Conservation (phyloP, 2,797 vertebrate genomes). For the Rallus crepitans region DNA sequence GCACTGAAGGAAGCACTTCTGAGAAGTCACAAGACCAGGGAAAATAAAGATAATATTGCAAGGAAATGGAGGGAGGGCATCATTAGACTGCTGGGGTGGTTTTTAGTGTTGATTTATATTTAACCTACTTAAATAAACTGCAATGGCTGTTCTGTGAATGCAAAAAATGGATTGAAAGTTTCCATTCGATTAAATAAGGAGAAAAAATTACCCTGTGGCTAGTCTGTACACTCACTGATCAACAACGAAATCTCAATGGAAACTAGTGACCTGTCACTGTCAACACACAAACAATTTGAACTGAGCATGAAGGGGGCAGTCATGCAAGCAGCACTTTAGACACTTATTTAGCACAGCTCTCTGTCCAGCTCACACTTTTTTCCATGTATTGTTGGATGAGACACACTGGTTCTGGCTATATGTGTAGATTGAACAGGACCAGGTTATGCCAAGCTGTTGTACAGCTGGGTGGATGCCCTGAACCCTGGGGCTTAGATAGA, state of each 20-base stretch:
- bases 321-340: conserved; percentile 40
- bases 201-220: conserved; percentile 59
- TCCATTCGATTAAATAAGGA: conserved; percentile 72
- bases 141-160: background rate
- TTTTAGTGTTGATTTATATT: conserved; percentile 24
- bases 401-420: background rate
- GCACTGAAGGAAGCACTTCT: background rate
- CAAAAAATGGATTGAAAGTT: conserved; percentile 65
- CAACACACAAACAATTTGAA: conserved; percentile 6
- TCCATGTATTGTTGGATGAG: accelerated
- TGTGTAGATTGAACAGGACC: accelerated
- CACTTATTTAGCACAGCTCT: background rate
- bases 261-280: conserved; percentile 57
- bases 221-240: conserved; percentile 49
- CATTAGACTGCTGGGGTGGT: background rate
- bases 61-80: background rate
- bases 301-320: conserved; percentile 11
- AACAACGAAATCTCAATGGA: conserved; percentile 65
- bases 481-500: background rate
- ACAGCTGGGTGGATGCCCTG: background rate
- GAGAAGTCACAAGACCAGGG: background rate
- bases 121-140: conserved; percentile 62
- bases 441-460: accelerated
- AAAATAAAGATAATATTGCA: background rate
- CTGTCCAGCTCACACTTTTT: background rate